phyloP scores from a whole-genome alignment of 2,113 vertebrate species.

The Campylomormyrus tamandua region DNA sequence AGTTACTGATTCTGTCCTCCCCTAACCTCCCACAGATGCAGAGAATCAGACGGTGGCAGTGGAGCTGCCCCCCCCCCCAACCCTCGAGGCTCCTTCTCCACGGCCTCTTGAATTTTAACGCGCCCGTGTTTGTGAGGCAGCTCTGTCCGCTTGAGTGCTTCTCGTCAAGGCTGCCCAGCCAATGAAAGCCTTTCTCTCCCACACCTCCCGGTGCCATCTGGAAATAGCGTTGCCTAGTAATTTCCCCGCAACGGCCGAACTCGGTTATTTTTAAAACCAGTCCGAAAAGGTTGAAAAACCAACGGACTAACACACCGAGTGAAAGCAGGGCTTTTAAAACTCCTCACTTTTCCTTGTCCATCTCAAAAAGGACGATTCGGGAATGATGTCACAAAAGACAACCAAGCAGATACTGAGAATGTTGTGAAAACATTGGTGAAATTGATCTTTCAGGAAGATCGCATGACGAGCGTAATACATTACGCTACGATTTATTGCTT shows the following conservation, averaged over 20 bases:
- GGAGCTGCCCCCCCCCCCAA: no score
- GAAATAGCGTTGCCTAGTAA: conserved; percentile 34
- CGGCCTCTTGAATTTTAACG: conserved; percentile 34
- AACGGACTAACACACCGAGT: neutral
- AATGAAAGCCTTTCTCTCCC: conserved; percentile 29
- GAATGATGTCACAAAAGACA: neutral
- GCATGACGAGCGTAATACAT: neutral
- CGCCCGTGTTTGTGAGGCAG: conserved; percentile 16
- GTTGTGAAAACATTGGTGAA: neutral
- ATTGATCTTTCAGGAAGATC: neutral
- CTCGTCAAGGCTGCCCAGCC: conserved; percentile 16
- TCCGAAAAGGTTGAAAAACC: conserved; percentile 5
- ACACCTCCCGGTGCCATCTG: conserved; percentile 38
- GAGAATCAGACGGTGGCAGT: no score
- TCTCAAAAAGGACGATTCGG: neutral
- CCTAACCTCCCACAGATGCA: conserved; percentile 8
- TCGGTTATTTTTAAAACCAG: conserved; percentile 10
- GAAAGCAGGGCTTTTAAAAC: neutral
- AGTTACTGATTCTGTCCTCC: conserved; percentile 3
- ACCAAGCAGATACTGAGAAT: neutral
- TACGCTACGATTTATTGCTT: neutral
- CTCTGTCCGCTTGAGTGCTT: conserved; percentile 16
- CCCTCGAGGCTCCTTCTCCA: conserved; percentile 15
- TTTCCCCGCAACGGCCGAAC: conserved; percentile 29
- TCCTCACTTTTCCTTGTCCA: neutral